Evolutionary conservation across 1,140 invertebrate genomes (phyloP).

Genomic region (Atta colombica): DNA sequence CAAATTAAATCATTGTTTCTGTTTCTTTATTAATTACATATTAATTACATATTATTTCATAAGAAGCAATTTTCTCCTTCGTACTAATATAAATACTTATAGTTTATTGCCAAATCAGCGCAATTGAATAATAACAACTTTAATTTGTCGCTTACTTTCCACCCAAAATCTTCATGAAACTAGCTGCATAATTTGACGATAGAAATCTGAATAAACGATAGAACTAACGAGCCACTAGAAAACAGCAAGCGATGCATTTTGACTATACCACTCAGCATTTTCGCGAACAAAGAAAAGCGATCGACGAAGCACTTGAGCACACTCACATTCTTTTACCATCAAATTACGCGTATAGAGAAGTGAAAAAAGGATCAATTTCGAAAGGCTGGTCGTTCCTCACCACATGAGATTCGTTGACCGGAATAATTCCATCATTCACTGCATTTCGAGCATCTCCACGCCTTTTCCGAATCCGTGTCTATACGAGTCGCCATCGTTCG

Average conservation of each 20-base stretch:
- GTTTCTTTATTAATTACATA: background rate
- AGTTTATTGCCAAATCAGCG: background rate
- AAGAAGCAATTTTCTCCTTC: background rate
- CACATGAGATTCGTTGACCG: conserved; percentile 47
- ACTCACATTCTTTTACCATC: conserved; percentile 30
- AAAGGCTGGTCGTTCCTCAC: conserved; percentile 9
- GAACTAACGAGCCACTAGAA: conserved; percentile 43
- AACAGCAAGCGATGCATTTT: conserved; percentile 43
- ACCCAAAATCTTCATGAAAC: background rate
- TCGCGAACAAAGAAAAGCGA: conserved; percentile 34
- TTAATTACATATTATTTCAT: background rate
- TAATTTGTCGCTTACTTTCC: background rate
- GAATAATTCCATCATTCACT: conserved; percentile 58
- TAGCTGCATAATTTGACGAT: conserved; percentile 28
- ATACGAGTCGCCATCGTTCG: background rate
- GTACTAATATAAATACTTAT: background rate
- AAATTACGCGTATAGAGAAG: conserved; percentile 42
- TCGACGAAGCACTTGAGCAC: conserved; percentile 21
- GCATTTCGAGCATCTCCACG: conserved; percentile 37
- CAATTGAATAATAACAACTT: background rate
- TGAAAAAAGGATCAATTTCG: conserved; percentile 44
- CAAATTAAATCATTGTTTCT: conserved; percentile 5
- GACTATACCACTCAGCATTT: conserved; percentile 33
- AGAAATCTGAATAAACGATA: conserved; percentile 45
- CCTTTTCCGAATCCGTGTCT: conserved; percentile 52